Base-by-base conservation (phyloP, 2,113 vertebrate species). In the Puntigrus tetrazona region DNA sequence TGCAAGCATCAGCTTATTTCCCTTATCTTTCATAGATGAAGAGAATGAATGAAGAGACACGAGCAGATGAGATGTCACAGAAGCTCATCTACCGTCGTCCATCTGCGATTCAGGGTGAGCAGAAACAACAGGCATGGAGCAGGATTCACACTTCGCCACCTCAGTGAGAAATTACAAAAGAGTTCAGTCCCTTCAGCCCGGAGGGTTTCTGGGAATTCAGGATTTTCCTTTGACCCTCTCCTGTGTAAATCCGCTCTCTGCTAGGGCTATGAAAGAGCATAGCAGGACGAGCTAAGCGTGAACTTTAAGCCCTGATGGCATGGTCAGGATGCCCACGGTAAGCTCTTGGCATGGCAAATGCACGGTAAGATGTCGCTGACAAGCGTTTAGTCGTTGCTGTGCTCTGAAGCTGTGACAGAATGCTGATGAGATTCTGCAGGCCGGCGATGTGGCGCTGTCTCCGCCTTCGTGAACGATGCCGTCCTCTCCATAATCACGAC, bases 401-500 rank as follows among this genome's bases (percentile, higher is more conserved):
- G 96, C 80, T 99, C 97, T 92, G 97, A 91, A 99, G 96, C 95
- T 99, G 95, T 91, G 98, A 98, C 91, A 99, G 96, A 93, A 99
- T 98, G 91, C 95, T 96, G 94, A 99, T 97, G 89, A 99, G 95
- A 90, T 98, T 99, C 93, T 99, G 98, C 50, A 99, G 97, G 93
- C 98, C 98, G 14, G 99, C 98, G 93, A 99, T 98, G 78, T 98
- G 99, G 82, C 97, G 10, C 96, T 98, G 92, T 99, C 98, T 90
- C 96, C 96, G 85, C 98, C 98, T 92, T 99, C 98, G 0, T 99
- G 97, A 29, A 99, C 97, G 76, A 99, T 96, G 0, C 95, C 96
- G 90, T 99, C 98, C 88, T 99, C 98, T 29, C 97, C 96, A 2
- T 96, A 99, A 90, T 98, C 96, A 83, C 97, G 95, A 89, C 98